A percentile compares a stretch with the other conserved stretches of the same genome.
Evolutionary conservation across 2,888 invertebrate species (phyloP).

Genomic region (Ectemnius continuus): DNA sequence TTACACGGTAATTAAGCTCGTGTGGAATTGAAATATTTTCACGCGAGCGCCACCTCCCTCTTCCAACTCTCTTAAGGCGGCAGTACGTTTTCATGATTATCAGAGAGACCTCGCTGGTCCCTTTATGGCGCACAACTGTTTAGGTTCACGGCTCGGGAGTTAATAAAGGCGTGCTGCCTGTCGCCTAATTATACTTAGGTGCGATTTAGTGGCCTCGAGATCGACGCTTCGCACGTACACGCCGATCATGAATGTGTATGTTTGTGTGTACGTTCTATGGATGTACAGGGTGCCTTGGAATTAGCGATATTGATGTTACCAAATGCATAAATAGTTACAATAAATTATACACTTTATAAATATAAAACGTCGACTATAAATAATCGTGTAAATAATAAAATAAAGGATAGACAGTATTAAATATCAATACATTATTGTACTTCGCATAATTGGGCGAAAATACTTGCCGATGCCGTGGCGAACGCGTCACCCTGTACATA

Average conservation of each 20-base stretch:
- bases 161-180: slow-evolving; percentile 13
- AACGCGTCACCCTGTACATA: background rate
- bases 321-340: background rate
- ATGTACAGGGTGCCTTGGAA: too few species aligned
- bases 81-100: background rate
- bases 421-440: too few species aligned
- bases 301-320: too few species aligned
- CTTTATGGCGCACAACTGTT: background rate
- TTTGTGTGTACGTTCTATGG: too few species aligned
- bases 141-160: slow-evolving; percentile 7
- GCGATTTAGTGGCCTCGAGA: slow-evolving; percentile 2
- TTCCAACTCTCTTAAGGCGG: background rate
- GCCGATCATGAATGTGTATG: background rate
- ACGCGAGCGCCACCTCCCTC: too few species aligned
- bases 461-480: too few species aligned
- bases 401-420: too few species aligned
- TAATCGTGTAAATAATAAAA: too few species aligned
- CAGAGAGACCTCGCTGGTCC: background rate
- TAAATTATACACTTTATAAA: too few species aligned
- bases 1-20: slow-evolving; percentile 36
- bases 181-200: slow-evolving; percentile 17
- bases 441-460: too few species aligned
- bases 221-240: background rate
- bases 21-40: slow-evolving; percentile 9
- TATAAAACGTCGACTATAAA: too few species aligned